Evolutionary conservation across 2,113 vertebrate species (phyloP), one percentile per base, ranked within the genome.

Genomic region (Carlito syrichta): DNA sequence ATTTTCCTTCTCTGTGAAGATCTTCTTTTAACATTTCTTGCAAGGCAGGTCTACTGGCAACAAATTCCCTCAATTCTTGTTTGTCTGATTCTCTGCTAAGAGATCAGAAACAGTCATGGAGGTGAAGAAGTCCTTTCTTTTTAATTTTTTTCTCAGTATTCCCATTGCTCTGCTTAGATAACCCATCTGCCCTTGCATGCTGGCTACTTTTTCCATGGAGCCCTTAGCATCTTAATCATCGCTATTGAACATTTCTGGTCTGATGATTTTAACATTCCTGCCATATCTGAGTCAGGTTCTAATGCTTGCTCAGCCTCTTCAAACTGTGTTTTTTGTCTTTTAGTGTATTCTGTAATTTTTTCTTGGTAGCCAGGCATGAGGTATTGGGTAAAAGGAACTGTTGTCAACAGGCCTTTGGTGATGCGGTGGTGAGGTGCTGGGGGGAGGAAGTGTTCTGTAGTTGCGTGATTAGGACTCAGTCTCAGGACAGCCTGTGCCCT

Each of bases 31-130:
- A 19, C 27, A 54, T 73, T 54, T 86, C 74, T 68, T 35, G 11
- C 22, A 74, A 86, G n/a, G 23, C 56, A 63, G 22, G 5, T 45
- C 30, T 81, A 48, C 48, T 12, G 0, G 82, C 54, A 73, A 86
- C 27, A 91, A 23, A 48, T 74, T 86, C 48, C 56, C 78, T 60
- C 50, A 68, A 62, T 43, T 86, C 86, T 60, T 69, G 22, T 86
- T 60, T 38, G 8, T 79, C 58, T 86, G 52, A 54, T 56, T 63
- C 48, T 74, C 23, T 81, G 32, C 30, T 54, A 82, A n/a, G 32
- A 81, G 23, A 56, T 91, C 12, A 38, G 62, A 69, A 69, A 52
- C 35, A 35, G 17, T 58, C 77, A 54, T 45, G 81, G 74, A 86
- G 71, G 45, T 73, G 12, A 78, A 50, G 90, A 40, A 38, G 63